phyloP scores from a whole-genome alignment of 2,888 invertebrate genomes.

The Mimachlamys varia region DNA sequence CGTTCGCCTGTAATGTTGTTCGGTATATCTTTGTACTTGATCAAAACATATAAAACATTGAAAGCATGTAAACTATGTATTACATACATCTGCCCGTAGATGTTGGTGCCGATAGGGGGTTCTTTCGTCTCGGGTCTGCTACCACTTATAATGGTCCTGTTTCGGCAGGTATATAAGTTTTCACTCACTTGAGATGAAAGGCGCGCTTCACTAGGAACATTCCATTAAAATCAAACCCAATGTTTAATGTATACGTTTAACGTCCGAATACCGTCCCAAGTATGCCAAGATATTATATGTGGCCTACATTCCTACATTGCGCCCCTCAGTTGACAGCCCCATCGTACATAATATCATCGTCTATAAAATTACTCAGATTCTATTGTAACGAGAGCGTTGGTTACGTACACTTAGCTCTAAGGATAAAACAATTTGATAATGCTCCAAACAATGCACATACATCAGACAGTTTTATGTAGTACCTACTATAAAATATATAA shows the following conservation, averaged over 20 bases:
- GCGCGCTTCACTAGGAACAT: not conserved
- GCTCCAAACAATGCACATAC: not conserved
- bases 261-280: not conserved
- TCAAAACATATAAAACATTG: slow-evolving; percentile 34
- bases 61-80: slow-evolving; percentile 15
- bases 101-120: not conserved
- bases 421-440: not conserved
- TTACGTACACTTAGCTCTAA: not conserved
- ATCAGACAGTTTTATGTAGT: not conserved
- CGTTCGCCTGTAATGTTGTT: slow-evolving; percentile 2
- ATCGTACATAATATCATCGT: not conserved
- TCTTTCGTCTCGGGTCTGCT: not conserved
- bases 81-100: slow-evolving; percentile 3
- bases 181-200: slow-evolving; percentile 11
- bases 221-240: slow-evolving; percentile 7
- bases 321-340: not conserved
- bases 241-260: not conserved
- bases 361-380: not conserved
- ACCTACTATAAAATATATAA: not conserved
- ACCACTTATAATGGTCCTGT: slow-evolving; percentile 12
- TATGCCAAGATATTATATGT: not conserved
- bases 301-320: not conserved
- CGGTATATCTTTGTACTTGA: not conserved
- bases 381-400: not conserved
- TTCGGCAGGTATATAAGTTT: slow-evolving; percentile 14